A percentile compares a stretch with the other conserved stretches of the same genome.
Conservation (phyloP, 2,797 vertebrate species). For the Rhodeus uyekii region DNA sequence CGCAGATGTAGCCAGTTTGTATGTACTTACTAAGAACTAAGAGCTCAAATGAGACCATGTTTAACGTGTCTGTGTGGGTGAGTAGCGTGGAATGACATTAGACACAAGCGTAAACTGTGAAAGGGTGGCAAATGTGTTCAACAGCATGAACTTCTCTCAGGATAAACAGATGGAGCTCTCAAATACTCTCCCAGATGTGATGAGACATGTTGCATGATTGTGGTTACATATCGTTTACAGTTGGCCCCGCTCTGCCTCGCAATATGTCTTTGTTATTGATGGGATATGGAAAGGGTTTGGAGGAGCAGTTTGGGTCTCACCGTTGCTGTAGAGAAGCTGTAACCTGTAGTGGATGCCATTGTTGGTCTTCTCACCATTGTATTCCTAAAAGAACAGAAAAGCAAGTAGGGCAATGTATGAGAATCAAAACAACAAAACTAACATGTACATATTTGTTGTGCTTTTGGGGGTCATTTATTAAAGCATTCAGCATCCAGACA, state of each 20-base stretch:
- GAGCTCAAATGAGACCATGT: background rate
- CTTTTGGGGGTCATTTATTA: background rate
- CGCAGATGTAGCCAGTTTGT: background rate
- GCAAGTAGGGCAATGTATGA: background rate
- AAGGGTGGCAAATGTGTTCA: slow-evolving; percentile 51
- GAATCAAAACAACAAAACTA: background rate
- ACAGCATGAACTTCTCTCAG: slow-evolving; percentile 45
- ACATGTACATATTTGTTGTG: background rate
- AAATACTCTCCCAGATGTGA: slow-evolving; percentile 54
- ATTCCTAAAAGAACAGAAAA: slow-evolving; percentile 74
- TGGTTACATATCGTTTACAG: slow-evolving; percentile 44
- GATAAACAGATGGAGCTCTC: slow-evolving; percentile 53
- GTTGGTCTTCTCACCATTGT: slow-evolving; percentile 91
- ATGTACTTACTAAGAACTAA: slow-evolving; percentile 7
- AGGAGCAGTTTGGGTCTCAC: slow-evolving; percentile 68
- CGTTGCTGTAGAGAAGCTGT: slow-evolving; percentile 93
- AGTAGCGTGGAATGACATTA: slow-evolving; percentile 35
- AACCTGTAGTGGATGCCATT: slow-evolving; percentile 93
- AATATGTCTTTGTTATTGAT: slow-evolving; percentile 42
- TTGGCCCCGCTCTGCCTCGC: slow-evolving; percentile 34
- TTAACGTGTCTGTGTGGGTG: slow-evolving; percentile 29
- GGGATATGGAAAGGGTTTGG: slow-evolving; percentile 29
- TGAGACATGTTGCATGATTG: slow-evolving; percentile 42
- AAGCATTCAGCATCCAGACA: background rate
- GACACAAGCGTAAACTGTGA: slow-evolving; percentile 37